Percentiles rank a stretch among this genome's conserved stretches.
Evolutionary conservation across 2,797 vertebrate genomes (phyloP).

Genomic region (Aphelocoma californica): DNA sequence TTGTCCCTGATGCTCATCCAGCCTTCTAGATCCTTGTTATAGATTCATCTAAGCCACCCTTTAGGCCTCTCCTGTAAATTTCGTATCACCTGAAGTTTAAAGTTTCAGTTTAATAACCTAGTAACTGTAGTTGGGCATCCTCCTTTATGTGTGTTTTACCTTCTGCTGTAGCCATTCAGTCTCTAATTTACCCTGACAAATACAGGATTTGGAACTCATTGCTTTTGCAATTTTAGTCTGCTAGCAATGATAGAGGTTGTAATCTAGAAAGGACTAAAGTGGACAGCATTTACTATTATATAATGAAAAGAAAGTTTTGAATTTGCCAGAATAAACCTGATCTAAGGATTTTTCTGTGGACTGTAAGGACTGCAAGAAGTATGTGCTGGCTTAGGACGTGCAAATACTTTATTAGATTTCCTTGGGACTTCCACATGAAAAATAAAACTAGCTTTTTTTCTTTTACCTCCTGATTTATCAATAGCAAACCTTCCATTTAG

Average conservation of each 20-base stretch:
- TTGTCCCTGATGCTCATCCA: not conserved
- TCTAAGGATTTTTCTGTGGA: not conserved
- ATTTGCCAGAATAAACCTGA: not conserved
- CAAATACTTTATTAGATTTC: not conserved
- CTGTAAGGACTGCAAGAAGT: not conserved
- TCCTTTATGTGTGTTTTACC: not conserved
- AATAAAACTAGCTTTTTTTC: not conserved
- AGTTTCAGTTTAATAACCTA: slow-evolving; percentile 18
- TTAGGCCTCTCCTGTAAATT: not conserved
- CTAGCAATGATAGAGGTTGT: not conserved
- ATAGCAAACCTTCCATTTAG: not conserved
- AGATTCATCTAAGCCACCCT: not conserved
- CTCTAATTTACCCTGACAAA: slow-evolving; percentile 12
- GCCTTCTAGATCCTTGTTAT: not conserved
- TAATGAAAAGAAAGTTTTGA: not conserved
- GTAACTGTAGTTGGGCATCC: not conserved
- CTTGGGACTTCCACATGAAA: not conserved
- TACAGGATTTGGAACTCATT: not conserved
- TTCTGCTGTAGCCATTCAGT: not conserved
- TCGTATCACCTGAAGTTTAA: not conserved
- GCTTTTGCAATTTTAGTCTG: not conserved
- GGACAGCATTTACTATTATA: not conserved
- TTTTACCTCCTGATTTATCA: not conserved
- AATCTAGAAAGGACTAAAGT: not conserved
- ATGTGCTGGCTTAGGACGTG: not conserved